Base-by-base conservation (phyloP, 2,113 vertebrate species). In the Limanda limanda region DNA sequence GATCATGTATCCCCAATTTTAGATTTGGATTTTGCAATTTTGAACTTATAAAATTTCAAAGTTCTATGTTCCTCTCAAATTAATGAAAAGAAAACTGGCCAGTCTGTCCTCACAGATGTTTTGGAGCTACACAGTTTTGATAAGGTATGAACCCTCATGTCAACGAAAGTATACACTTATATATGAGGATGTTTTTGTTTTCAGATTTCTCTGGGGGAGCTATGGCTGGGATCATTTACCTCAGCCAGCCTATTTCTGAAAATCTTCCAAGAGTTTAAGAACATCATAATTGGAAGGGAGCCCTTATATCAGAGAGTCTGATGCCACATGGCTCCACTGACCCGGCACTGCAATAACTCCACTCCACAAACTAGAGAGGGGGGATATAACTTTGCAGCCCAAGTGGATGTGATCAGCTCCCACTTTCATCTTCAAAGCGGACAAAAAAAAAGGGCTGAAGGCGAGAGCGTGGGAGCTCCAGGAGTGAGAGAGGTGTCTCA, bases 341-440 rank as follows among this genome's bases (percentile, higher is more conserved):
- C 37, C 59, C 13, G 0, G 25, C 17, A 12, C 48, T 74, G n/a
- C 79, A 81, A 81, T 63, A 51, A n/a, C 63, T 66, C 69, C 67
- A 51, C 65, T 66, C 69, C 64, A 55, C 65, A 71, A 57, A 70
- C 78, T 11, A 63, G 54, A 76, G 80, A 68, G 74, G 64, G 78
- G 65, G 79, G 70, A 57, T 69, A 23, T 40, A 74, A 57, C 51
- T 79, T 71, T 59, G 72, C 67, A 56, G 70, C 47, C 37, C 31
- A 74, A 81, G 83, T 81, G 54, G 81, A 76, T 68, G 59, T n/a
- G 72, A 90, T 79, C 79, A 65, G 60, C 77, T 63, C 20, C 64
- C 68, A 64, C 76, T 91, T 91, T 90, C 84, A 90, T 89, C 84
- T 89, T 92, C 87, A 89, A 89, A 90, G 87, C 55, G 8, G 0